Conservation (phyloP, 2,113 vertebrate species). For the Callorhinus ursinus region DNA sequence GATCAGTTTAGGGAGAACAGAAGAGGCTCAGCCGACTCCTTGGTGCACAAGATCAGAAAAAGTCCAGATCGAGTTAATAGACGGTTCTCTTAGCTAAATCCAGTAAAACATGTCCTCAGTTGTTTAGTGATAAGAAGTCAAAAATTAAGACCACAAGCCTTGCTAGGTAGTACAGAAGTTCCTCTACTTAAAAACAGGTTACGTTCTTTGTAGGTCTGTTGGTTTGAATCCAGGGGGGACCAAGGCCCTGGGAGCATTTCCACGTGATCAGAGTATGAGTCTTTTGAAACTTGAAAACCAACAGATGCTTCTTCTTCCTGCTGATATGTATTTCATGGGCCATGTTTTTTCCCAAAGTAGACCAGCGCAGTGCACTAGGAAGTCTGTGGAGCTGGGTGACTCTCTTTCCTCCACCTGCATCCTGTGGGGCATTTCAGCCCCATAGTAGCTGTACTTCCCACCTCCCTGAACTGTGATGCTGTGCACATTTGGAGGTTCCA, state of each 20-base stretch:
- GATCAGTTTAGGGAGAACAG: neutral
- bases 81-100: neutral
- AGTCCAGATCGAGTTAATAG: neutral
- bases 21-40: neutral
- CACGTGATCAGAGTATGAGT: neutral
- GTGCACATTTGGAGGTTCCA: neutral
- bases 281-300: slow-evolving; percentile 19
- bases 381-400: neutral
- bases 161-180: neutral
- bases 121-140: slow-evolving; percentile 14
- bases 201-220: neutral
- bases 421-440: neutral
- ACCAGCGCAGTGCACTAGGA: neutral
- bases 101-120: neutral
- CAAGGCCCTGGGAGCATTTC: neutral
- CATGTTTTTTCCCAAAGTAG: neutral
- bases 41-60: neutral
- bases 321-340: neutral
- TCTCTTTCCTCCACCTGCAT: neutral
- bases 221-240: neutral
- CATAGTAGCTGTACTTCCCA: neutral
- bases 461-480: neutral
- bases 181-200: neutral
- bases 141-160: neutral
- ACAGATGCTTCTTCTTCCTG: neutral